Evolutionary conservation across 1,140 invertebrate genomes (phyloP), one percentile per base, ranked within the genome.

Genomic region (Drosophila triauraria): DNA sequence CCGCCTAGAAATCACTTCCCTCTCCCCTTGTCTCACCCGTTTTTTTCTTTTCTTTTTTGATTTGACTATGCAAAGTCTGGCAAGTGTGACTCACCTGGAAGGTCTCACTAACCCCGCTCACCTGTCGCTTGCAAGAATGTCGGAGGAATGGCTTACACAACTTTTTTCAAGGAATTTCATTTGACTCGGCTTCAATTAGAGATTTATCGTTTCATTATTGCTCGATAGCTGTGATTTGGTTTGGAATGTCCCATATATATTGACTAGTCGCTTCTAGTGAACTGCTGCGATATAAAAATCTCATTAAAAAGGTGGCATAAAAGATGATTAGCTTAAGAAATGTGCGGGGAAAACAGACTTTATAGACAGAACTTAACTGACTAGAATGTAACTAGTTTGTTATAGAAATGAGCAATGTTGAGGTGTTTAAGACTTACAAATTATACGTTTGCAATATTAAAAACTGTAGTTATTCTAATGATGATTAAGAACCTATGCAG

Each of bases 81-180:
- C 4, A 2, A 12, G 23, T 42, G 61, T 68, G 64, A 68, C 67
- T 71, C 69, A 72, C 50, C 38, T 67, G 51, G 51, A 57, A 32
- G n/a, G 35, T 57, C 42, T 59, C 13, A 43, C 63, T 58, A 4
- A n/a, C 15, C 61, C n/a, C 27, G 20, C n/a, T 67, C 65, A 67
- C 62, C 58, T 50, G 38, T 43, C 15, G 8, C 3, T 20, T 23
- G 38, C 13, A 30, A 43, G 67, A 72, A 72, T 72, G 69, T 50
- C 69, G 69, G 27, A 0, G 62, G n/a, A 67, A 43, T 72, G 71
- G 67, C 69, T 69, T 69, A 72, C 64, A 71, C 64, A 71, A 42
- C 69, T 71, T 50, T 71, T 71, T 71, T 64, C 40, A 58, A 17
- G 3, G 43, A 71, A 71, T 58, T 56, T 17, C 27, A 69, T 32